These are phyloP conservation scores for Bursaphelenchus okinawaensis DNA, from an alignment of 2,888 invertebrate genomes.

Conservation along the genomic window DNA sequence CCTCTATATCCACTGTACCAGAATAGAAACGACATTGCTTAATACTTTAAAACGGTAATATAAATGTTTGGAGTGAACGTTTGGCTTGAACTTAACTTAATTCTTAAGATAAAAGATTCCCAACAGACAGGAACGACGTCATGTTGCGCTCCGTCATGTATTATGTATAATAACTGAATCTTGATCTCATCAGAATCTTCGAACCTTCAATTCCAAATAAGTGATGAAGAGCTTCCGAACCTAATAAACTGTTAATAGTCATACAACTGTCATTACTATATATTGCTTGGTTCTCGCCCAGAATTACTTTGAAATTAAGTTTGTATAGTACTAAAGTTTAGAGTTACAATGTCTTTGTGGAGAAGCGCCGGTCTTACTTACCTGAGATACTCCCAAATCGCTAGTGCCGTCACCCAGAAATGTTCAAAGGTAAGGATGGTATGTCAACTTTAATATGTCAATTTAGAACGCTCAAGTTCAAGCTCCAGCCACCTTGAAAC, in stretches of 20 bases:
- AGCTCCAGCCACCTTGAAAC: constrained; percentile 7
- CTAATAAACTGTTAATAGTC: too few species aligned
- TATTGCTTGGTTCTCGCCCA: too few species aligned
- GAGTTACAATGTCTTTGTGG: constrained; percentile 24
- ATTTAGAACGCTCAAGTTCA: neutral
- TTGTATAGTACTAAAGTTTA: neutral
- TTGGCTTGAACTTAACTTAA: neutral
- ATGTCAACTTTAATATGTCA: neutral
- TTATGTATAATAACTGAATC: constrained; percentile 1
- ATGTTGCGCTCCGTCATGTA: constrained; percentile 12
- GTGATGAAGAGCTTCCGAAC: too few species aligned
- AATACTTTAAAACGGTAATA: neutral
- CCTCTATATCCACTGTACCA: neutral
- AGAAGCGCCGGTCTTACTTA: constrained; percentile 66
- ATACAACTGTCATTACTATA: too few species aligned
- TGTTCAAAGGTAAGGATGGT: constrained; percentile 4
- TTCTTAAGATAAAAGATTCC: neutral
- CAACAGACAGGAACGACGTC: constrained; percentile 1
- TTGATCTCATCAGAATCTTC: neutral
- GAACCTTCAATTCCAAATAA: too few species aligned
- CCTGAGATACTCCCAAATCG: constrained; percentile 88
- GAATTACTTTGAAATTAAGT: too few species aligned
- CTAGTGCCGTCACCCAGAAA: constrained; percentile 69
- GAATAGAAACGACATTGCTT: too few species aligned
- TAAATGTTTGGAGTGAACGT: neutral